Conservation (phyloP, 2,797 vertebrate species). For the Danio aesculapii region DNA sequence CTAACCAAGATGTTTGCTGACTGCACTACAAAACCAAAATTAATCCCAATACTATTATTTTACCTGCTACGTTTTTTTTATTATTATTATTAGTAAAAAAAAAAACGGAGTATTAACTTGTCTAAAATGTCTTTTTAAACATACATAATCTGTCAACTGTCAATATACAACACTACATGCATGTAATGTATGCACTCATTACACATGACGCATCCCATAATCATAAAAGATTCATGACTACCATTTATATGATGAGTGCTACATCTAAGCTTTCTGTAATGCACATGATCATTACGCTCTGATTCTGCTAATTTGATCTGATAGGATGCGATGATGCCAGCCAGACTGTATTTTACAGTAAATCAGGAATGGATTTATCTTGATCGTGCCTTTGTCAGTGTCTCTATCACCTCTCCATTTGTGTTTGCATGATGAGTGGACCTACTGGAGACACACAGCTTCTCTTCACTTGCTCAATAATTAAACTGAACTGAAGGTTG, state of each 20-base stretch:
- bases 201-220: not conserved
- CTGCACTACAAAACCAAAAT: not conserved
- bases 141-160: not conserved
- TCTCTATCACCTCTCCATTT: conserved; percentile 14
- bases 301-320: not conserved
- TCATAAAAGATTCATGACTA: not conserved
- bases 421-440: conserved; percentile 8
- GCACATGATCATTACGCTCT: not conserved
- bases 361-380: conserved; percentile 30
- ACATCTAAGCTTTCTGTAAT: not conserved
- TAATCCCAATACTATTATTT: not conserved
- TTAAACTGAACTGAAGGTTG: conserved; percentile 67
- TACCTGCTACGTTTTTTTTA: not conserved
- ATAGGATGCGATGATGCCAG: not conserved
- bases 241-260: not conserved
- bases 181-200: not conserved
- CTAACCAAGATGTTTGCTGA: not conserved
- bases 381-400: conserved; percentile 29
- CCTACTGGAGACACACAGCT: conserved; percentile 22
- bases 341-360: conserved; percentile 31
- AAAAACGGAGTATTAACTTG: not conserved
- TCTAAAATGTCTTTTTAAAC: not conserved
- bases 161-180: not conserved
- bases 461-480: conserved; percentile 62
- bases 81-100: too few species aligned